Evolutionary conservation across 2,797 vertebrate species (phyloP).

Genomic region (Gallirallus australis): DNA sequence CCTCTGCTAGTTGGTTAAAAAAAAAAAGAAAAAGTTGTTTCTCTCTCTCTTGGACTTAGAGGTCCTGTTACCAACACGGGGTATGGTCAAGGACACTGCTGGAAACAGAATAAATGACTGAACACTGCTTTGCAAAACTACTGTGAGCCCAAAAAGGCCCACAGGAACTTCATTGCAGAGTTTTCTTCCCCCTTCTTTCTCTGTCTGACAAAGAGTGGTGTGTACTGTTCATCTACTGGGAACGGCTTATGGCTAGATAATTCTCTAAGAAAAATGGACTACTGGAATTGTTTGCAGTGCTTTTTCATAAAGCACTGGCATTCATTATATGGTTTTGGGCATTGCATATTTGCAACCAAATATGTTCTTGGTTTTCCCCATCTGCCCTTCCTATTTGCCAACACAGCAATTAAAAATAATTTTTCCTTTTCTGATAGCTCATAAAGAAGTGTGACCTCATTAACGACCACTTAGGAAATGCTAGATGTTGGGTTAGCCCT

Average conservation of each 20-base stretch:
- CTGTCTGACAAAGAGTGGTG: neutral
- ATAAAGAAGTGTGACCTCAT: neutral
- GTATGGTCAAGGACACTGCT: slow-evolving; percentile 66
- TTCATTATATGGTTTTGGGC: neutral
- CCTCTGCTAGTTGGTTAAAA: slow-evolving; percentile 73
- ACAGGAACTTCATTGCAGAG: neutral
- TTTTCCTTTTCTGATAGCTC: slow-evolving; percentile 25
- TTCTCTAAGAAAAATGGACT: neutral
- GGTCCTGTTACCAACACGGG: slow-evolving; percentile 68
- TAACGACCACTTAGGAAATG: neutral
- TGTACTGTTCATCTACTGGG: neutral
- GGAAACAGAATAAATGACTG: slow-evolving; percentile 66
- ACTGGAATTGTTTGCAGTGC: neutral
- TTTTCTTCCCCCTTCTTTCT: neutral
- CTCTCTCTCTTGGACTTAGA: slow-evolving; percentile 72
- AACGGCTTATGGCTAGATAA: neutral
- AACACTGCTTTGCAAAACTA: slow-evolving; percentile 67
- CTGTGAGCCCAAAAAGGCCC: slow-evolving; percentile 44
- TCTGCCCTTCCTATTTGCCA: slow-evolving; percentile 12
- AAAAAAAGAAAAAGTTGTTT: slow-evolving; percentile 64
- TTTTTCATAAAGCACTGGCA: neutral
- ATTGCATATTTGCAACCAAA: neutral
- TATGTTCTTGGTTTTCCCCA: neutral
- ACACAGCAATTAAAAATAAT: neutral
- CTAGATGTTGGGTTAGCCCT: neutral